Conservation (phyloP, 2,797 vertebrate species). For the Erethizon dorsatum region DNA sequence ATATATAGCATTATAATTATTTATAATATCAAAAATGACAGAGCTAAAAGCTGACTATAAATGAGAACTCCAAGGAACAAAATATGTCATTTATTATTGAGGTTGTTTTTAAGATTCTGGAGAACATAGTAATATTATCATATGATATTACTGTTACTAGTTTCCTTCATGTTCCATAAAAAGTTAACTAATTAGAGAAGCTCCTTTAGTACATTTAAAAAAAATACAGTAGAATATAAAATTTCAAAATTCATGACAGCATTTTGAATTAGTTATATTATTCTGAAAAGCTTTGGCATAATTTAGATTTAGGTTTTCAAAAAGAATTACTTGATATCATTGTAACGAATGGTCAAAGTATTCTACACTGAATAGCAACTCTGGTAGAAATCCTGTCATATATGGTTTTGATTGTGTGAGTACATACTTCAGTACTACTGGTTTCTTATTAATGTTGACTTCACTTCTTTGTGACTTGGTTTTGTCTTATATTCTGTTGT, state of each 20-base stretch:
- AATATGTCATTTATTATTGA: constrained; percentile 69
- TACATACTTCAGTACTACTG: not conserved
- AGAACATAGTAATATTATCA: constrained; percentile 71
- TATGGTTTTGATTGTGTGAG: not conserved
- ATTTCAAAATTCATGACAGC: constrained; percentile 63
- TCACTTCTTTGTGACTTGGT: not conserved
- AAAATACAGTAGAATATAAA: constrained; percentile 24
- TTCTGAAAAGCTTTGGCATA: constrained; percentile 35
- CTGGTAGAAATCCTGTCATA: not conserved
- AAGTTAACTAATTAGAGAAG: constrained; percentile 81
- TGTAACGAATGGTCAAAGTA: constrained; percentile 9
- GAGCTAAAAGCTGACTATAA: constrained; percentile 82
- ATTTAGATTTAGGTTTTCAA: constrained; percentile 29
- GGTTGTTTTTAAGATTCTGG: constrained; percentile 70
- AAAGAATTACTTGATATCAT: constrained; percentile 54
- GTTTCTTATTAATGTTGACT: constrained; percentile 1
- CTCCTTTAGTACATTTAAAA: not conserved
- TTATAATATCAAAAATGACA: constrained; percentile 80
- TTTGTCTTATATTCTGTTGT: constrained; percentile 21
- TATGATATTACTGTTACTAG: constrained; percentile 80
- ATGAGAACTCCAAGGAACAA: constrained; percentile 86
- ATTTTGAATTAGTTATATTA: constrained; percentile 39
- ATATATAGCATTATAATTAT: constrained; percentile 65
- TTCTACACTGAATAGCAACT: not conserved
- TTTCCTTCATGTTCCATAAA: constrained; percentile 82